Evolutionary conservation across 2,113 vertebrate species (phyloP).

Genomic region (Mesembrinibis cayennensis): DNA sequence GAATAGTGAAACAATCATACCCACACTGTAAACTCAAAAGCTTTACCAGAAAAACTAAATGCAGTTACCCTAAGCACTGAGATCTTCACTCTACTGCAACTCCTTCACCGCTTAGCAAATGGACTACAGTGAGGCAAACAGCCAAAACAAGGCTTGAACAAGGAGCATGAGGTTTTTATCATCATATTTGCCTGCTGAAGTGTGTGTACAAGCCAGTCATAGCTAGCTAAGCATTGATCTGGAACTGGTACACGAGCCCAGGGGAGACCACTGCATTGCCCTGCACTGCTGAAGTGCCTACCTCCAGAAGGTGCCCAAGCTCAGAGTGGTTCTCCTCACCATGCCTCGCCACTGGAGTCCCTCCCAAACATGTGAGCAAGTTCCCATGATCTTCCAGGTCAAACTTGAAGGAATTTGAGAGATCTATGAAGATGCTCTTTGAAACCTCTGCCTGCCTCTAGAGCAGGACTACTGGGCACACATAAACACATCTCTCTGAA

Average conservation of each 20-base stretch:
- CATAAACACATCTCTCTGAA: not conserved
- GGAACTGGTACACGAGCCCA: not conserved
- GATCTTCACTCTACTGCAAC: not conserved
- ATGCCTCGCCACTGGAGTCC: rapidly evolving
- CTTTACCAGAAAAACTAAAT: not conserved
- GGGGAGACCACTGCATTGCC: too few relatives aligned
- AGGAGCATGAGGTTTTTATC: not conserved
- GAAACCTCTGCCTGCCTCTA: not conserved
- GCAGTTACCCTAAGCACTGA: not conserved
- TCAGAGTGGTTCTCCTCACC: not conserved
- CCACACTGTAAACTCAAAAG: not conserved
- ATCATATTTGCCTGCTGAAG: not conserved
- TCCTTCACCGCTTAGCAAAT: not conserved
- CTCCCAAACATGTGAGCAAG: not conserved
- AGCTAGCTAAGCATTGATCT: not conserved
- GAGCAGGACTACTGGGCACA: not conserved
- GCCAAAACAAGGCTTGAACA: not conserved
- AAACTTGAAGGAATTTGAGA: not conserved
- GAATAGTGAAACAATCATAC: not conserved
- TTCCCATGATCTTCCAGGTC: not conserved
- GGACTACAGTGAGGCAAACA: not conserved
- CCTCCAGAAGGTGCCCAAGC: not conserved
- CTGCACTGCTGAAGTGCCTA: rapidly evolving
- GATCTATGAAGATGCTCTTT: not conserved
- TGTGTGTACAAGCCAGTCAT: not conserved